Conservation (phyloP, 2,113 vertebrate species). For the Gobio gobio region DNA sequence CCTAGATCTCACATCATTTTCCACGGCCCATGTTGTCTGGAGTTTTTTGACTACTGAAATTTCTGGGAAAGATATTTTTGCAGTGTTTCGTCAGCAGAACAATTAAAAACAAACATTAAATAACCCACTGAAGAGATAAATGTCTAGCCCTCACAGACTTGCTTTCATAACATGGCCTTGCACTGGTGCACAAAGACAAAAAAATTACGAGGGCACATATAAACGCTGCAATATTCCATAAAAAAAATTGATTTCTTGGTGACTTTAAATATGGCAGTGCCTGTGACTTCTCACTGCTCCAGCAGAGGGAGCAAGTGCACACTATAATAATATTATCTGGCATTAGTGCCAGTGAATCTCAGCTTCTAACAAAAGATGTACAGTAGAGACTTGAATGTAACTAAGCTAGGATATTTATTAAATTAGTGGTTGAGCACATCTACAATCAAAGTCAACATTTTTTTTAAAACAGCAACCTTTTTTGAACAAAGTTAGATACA, state of each 20-base stretch:
- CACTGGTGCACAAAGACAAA: too few relatives aligned
- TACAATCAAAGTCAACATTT: not conserved
- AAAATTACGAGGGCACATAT: too few relatives aligned
- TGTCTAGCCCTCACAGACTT: too few relatives aligned
- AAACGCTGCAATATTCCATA: not conserved
- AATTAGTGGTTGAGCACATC: not conserved
- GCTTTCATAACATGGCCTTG: too few relatives aligned
- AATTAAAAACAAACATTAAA: too few relatives aligned
- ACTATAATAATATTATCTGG: not conserved
- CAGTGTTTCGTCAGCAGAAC: too few relatives aligned
- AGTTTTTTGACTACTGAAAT: too few relatives aligned
- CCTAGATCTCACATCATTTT: too few relatives aligned
- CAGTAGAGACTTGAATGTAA: not conserved
- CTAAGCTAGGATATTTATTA: not conserved
- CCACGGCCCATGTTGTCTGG: too few relatives aligned
- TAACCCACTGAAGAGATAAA: too few relatives aligned
- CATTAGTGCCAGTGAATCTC: not conserved
- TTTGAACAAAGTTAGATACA: not conserved
- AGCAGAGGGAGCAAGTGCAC: conserved; percentile 33
- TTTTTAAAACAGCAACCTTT: not conserved
- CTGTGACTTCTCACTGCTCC: not conserved
- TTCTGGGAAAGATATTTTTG: too few relatives aligned
- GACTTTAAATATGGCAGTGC: not conserved
- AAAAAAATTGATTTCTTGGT: not conserved
- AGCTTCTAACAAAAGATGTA: not conserved